Base-by-base conservation (phyloP, 1,140 invertebrate genomes). In the Frieseomelitta varia region DNA sequence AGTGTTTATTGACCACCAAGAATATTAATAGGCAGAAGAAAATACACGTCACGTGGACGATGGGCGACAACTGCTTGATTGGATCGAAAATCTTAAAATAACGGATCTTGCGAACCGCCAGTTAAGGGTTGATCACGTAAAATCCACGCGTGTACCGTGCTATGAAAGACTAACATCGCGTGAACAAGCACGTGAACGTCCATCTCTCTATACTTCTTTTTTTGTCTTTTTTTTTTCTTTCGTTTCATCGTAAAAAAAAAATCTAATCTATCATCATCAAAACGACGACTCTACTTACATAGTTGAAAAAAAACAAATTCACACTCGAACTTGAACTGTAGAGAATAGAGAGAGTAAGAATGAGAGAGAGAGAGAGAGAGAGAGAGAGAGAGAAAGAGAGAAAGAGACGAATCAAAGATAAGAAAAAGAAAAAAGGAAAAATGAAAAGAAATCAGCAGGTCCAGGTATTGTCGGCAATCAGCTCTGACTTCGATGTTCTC, bases 401-500 rank as follows among this genome's bases (percentile, higher is more conserved):
- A 17, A 17, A 6, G 19, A 56, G 30, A 21, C n/a, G 15, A 47
- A n/a, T 10, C 12, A 17, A 55, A 27, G 27, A 65, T 12, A 34
- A 3, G 2, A 51, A 17, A 24, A 24, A 11, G 85, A 55, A 58
- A 55, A n/a, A 27, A 51, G 10, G 1, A 30, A 69, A 58, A 24
- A 39, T 14, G 87, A 87, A 56, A 58, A 55, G 21, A 51, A 67
- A 47, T 0, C n/a, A 58, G 4, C 83, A 56, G 76, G 68, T 79
- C 53, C 47, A 58, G 47, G 19, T 63, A 39, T 24, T 39, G 86
- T 85, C 80, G 79, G 75, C 79, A 79, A 84, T 72, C 75, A 90
- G 86, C 87, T 91, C 90, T 93, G 89, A 93, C 90, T 92, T 88
- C 90, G 89, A 90, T 94, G 87, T 93, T 91, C 91, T 93, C 86